A percentile compares a stretch with the other conserved stretches of the same genome.
These are phyloP conservation scores for Vombatus ursinus DNA, from an alignment of 2,113 vertebrate genomes.

Conservation along the genomic window DNA sequence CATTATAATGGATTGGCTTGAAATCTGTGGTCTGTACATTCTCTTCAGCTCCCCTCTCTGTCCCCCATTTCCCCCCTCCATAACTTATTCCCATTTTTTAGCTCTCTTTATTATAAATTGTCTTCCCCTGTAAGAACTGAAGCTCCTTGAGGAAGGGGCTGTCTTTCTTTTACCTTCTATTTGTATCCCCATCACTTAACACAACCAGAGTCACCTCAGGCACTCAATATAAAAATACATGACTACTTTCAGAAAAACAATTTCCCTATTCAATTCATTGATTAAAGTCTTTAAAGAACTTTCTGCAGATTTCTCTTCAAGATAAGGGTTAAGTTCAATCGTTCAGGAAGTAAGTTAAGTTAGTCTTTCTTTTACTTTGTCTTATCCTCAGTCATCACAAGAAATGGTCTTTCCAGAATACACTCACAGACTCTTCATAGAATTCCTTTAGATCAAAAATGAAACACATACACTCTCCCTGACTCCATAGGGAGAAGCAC, in stretches of 20 bases:
- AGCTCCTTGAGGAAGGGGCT: not conserved
- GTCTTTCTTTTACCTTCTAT: not conserved
- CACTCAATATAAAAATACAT: not conserved
- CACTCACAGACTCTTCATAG: not conserved
- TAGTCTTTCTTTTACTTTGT: not conserved
- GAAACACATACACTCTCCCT: not conserved
- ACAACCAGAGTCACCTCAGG: not conserved
- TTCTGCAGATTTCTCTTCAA: not conserved
- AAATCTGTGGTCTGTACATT: constrained; percentile 49
- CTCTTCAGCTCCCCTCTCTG: not conserved
- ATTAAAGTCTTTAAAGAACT: not conserved
- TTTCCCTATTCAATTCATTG: not conserved
- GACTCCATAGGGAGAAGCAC: not conserved
- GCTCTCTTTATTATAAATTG: not conserved
- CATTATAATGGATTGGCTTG: constrained; percentile 52
- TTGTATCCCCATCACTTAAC: not conserved
- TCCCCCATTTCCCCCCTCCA: not conserved
- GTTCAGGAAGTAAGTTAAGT: not conserved
- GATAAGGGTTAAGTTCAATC: not conserved
- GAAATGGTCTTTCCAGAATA: not conserved
- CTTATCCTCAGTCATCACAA: not conserved
- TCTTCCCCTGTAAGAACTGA: not conserved
- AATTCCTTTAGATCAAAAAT: not conserved
- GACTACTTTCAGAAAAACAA: not conserved
- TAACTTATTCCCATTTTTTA: not conserved